Evolutionary conservation across 2,888 invertebrate species (phyloP).

Genomic region (Lobophora halterata): DNA sequence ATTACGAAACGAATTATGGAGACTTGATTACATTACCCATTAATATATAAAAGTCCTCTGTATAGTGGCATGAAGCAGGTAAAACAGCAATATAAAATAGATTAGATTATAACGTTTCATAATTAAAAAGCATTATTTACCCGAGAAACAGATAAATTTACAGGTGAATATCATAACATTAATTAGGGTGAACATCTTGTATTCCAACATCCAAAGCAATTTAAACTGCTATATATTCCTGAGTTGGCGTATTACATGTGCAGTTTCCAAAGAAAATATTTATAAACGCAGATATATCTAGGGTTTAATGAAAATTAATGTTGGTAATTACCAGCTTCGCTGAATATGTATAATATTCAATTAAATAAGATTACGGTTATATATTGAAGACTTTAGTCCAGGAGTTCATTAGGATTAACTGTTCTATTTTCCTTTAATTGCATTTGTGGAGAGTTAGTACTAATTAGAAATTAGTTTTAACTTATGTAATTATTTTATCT

Average conservation of each 20-base stretch:
- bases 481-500: too few relatives aligned
- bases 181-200: conserved; percentile 2
- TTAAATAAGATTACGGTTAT: conserved; percentile 16
- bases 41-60: too few relatives aligned
- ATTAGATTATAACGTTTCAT: conserved; percentile 1
- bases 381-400: conserved; percentile 8
- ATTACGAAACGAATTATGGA: not conserved
- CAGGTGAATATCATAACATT: conserved; percentile 1
- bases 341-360: conserved; percentile 15
- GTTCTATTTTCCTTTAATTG: not conserved
- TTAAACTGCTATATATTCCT: not conserved
- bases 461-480: too few relatives aligned
- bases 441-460: too few relatives aligned
- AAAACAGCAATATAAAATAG: not conserved
- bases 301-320: conserved; percentile 20
- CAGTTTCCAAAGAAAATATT: conserved; percentile 10
- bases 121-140: conserved; percentile 6
- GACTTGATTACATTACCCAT: too few relatives aligned
- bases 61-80: not conserved
- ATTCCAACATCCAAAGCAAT: conserved; percentile 3
- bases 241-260: conserved; percentile 7
- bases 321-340: conserved; percentile 13
- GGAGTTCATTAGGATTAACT: conserved; percentile 9
- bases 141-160: not conserved
- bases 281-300: conserved; percentile 5